phyloP scores from a whole-genome alignment of 2,113 vertebrate genomes.

The Leuciscus idus region DNA sequence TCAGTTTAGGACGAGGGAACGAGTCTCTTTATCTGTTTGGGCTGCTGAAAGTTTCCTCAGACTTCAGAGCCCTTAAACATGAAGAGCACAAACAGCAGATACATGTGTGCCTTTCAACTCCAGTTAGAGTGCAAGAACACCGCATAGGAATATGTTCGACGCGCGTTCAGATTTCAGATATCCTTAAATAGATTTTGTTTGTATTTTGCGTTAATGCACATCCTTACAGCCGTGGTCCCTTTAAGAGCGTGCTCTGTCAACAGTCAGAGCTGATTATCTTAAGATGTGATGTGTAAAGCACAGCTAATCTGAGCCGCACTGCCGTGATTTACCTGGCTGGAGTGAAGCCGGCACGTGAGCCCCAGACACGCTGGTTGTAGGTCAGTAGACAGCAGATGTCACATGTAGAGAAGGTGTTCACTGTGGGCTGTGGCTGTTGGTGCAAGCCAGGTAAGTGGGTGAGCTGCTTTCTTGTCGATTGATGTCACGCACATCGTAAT shows the following conservation, averaged over 20 bases:
- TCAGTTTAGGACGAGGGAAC: constrained; percentile 51
- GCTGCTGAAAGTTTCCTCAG: constrained; percentile 70
- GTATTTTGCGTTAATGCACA: constrained; percentile 63
- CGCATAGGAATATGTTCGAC: constrained; percentile 70
- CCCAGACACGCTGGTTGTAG: constrained; percentile 23
- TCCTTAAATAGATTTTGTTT: constrained; percentile 60
- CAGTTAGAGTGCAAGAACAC: constrained; percentile 57
- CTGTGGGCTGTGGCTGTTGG: not conserved
- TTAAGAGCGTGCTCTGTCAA: constrained; percentile 66
- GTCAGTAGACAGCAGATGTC: constrained; percentile 52
- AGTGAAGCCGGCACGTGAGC: constrained; percentile 31
- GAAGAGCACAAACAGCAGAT: constrained; percentile 69
- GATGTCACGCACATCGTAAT: constrained; percentile 23
- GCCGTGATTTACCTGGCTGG: constrained; percentile 16
- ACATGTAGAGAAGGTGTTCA: not conserved
- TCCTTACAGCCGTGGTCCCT: constrained; percentile 62
- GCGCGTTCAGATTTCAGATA: constrained; percentile 69
- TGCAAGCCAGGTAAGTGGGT: constrained; percentile 35
- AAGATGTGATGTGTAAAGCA: constrained; percentile 65
- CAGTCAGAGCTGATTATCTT: constrained; percentile 61
- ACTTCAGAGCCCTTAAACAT: constrained; percentile 70
- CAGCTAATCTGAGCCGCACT: constrained; percentile 49
- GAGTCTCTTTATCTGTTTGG: constrained; percentile 72
- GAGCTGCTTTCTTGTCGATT: constrained; percentile 8
- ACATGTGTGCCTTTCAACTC: constrained; percentile 70